Percentiles rank a stretch among this genome's conserved stretches.
Evolutionary conservation across 2,888 invertebrate species (phyloP).

Genomic region (Pelosia muscerda): DNA sequence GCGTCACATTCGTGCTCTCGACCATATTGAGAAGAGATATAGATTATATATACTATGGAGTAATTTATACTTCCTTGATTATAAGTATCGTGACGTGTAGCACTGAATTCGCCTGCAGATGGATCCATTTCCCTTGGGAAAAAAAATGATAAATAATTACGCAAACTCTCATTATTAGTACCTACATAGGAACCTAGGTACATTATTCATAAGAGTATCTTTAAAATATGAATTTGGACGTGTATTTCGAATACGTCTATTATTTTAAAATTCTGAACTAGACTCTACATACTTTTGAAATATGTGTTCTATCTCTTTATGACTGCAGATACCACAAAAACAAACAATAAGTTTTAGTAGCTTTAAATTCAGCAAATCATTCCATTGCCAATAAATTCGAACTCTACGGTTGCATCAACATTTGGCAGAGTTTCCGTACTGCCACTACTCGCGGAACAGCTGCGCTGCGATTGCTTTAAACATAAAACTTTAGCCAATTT

Average conservation of each 20-base stretch:
- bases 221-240: not conserved
- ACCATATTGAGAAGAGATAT: too few relatives aligned
- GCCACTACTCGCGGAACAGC: constrained; percentile 44
- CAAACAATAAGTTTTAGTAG: not conserved
- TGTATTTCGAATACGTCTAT: not conserved
- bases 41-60: constrained; percentile 6
- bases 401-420: constrained; percentile 35
- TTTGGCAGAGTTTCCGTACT: constrained; percentile 49
- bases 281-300: not conserved
- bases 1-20: too few relatives aligned
- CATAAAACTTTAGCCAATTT: constrained; percentile 42
- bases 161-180: too few relatives aligned
- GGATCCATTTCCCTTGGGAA: too few relatives aligned
- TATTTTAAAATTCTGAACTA: not conserved
- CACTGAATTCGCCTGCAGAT: not conserved
- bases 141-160: too few relatives aligned
- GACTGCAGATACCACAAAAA: not conserved
- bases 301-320: not conserved
- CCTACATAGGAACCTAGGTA: not conserved
- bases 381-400: constrained; percentile 37
- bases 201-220: not conserved
- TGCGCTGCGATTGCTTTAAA: constrained; percentile 54
- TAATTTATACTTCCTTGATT: constrained; percentile 8
- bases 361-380: constrained; percentile 14
- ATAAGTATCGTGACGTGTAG: not conserved